Base-by-base conservation (phyloP, 2,888 invertebrate genomes). In the Lepidochrysops patricia region DNA sequence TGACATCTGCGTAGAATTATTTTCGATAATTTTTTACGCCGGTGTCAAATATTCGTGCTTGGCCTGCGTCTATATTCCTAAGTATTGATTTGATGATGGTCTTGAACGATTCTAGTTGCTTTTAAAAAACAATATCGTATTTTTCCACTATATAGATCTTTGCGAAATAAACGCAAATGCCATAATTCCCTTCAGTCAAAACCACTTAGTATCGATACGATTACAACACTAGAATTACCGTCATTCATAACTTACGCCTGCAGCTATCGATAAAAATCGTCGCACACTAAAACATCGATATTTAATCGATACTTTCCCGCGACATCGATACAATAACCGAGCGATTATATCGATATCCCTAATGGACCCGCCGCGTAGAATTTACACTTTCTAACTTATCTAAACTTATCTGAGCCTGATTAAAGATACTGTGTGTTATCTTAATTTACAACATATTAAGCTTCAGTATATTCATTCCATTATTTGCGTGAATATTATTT, bases 341-440 rank as follows among this genome's bases (percentile, higher is more conserved):
- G 74, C 79, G 87, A 87, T 87, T 82, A 76, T 75, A 78, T 80
- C 77, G 88, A 86, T 87, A 84, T 80, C 79, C 77, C 85, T 88
- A 88, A 88, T 87, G 86, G 84, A 77, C 80, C 79, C 79, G 79
- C 77, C 75, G 72, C 72, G 74, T 72, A 73, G 76, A 84, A 84
- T 86, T 85, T 84, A 84, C 85, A 84, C 88, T 87, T 87, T 88
- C 87, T 84, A 88, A 85, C 80, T 70, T 80, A 76, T 79, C 78
- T 82, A 76, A 71, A 79, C 15, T 56, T 80, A 80, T 76, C 75
- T 75, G 73, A 73, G 72, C 71, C 69, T 67, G 75, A 75, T 81
- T 82, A 84, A 82, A 82, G 81, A 84, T 84, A 76, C 6, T 29
- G 9, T 43, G 43, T 43, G 12, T 43, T 43, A 81, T 84, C 82